Conservation (phyloP, 2,113 vertebrate species). For the Paramormyrops kingsleyae region DNA sequence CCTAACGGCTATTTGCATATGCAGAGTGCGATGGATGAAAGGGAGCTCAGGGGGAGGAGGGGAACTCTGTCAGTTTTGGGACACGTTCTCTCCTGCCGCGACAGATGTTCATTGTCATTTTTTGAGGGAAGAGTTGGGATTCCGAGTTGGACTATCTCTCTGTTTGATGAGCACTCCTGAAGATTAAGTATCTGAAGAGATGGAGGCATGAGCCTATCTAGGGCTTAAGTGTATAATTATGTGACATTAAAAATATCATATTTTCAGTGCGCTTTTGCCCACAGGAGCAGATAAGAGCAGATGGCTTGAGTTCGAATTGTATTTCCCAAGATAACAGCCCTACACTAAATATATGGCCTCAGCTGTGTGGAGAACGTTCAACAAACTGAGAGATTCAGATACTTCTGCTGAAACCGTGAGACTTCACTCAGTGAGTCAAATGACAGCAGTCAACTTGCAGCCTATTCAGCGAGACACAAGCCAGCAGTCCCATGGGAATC, state of each 20-base stretch:
- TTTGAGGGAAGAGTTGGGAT: neutral
- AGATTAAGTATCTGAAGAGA: slow-evolving; percentile 23
- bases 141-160: neutral
- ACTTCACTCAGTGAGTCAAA: neutral
- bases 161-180: neutral
- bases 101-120: slow-evolving; percentile 13
- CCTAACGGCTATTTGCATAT: neutral
- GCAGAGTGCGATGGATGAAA: slow-evolving; percentile 1
- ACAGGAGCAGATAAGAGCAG: slow-evolving; percentile 32
- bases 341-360: slow-evolving; percentile 16
- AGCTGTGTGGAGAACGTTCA: slow-evolving; percentile 12
- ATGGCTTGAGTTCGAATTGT: slow-evolving; percentile 29
- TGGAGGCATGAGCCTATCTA: slow-evolving; percentile 33
- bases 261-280: slow-evolving; percentile 32
- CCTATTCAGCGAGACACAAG: neutral
- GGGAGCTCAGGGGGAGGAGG: slow-evolving; percentile 16
- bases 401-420: neutral
- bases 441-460: neutral
- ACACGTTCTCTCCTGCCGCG: neutral
- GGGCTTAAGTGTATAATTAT: slow-evolving; percentile 39
- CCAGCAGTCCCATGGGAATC: neutral
- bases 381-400: slow-evolving; percentile 22
- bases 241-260: slow-evolving; percentile 26
- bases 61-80: neutral
- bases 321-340: slow-evolving; percentile 28